Evolutionary conservation across 2,888 invertebrate genomes (phyloP), one percentile per base, ranked within the genome.

Genomic region (Tipula vernalis): DNA sequence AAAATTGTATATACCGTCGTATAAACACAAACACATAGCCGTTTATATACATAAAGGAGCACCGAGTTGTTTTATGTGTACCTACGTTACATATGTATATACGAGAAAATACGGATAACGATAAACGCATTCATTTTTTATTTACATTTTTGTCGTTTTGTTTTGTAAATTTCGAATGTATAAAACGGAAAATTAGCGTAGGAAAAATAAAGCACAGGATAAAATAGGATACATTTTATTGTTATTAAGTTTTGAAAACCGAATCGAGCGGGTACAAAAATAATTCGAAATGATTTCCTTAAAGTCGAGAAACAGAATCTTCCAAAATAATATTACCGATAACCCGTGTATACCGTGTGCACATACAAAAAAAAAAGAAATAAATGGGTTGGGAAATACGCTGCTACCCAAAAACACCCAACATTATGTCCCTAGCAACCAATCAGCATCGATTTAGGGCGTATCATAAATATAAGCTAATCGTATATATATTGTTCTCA

Each of bases 121-220:
- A 71, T 71, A 71, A 71, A 71, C 71, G 71, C 71, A 71, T 71
- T 71, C 71, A 71, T 71, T 71, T 71, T 71, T 71, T 71, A 71
- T 71, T 71, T 71, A 71, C 51, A 51, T 15, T 51, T 28, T 51
- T 51, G 51, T 51, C 51, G 51, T 51, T 51, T 51, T 15, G 15
- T 51, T 51, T 39, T 39, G 51, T 39, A 39, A 28, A 13, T 71
- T 71, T 71, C 71, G 28, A 71, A 71, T 71, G 71, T 10, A 28
- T 28, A 57, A 57, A 57, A 57, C 51, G 18, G 71, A 71, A 71
- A 71, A 28, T 71, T 28, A 28, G 71, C 28, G 28, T 10, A 71
- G 12, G 71, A 28, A 71, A 28, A 71, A 18, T n/a, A 28, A 13
- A 71, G 28, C 28, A 2, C 28, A 28, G 28, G 28, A 28, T 28